Conservation (phyloP, 1,140 invertebrate genomes). For the Stenopsyche tienmushanensis region DNA sequence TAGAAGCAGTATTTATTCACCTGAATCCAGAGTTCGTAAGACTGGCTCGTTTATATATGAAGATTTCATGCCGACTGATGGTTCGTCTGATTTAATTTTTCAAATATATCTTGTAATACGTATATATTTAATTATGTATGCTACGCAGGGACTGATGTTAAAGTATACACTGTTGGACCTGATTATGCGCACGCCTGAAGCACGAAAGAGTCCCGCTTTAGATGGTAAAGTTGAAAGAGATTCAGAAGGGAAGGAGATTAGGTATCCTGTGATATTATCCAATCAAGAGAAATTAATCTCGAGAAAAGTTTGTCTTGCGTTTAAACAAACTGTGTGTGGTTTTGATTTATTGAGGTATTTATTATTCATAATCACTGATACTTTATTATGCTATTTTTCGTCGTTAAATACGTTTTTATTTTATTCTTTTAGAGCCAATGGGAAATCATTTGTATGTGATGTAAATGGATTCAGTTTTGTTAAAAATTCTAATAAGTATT, state of each 20-base stretch:
- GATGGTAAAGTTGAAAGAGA: constrained; percentile 99
- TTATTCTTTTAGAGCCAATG: constrained; percentile 76
- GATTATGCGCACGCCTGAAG: constrained; percentile 99
- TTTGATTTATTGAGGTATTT: constrained; percentile 91
- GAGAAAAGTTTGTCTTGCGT: constrained; percentile 94
- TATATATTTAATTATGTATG: constrained; percentile 37
- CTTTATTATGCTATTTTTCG: neutral
- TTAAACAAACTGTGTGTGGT: constrained; percentile 99
- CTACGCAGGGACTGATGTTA: constrained; percentile 62
- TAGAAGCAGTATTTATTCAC: constrained; percentile 96
- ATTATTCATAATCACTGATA: neutral
- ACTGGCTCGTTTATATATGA: constrained; percentile 99
- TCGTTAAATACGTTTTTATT: neutral
- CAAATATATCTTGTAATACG: constrained; percentile 45
- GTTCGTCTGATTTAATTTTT: too few species aligned
- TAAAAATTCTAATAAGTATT: constrained; percentile 99
- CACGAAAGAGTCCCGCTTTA: constrained; percentile 95
- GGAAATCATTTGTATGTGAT: constrained; percentile 98
- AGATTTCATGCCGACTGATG: constrained; percentile 99
- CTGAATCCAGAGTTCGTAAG: constrained; percentile 92
- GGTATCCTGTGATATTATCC: constrained; percentile 97
- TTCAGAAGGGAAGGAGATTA: constrained; percentile 96
- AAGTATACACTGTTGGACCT: constrained; percentile 74
- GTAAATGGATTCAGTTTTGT: constrained; percentile 99
- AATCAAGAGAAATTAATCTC: constrained; percentile 99